phyloP scores from a whole-genome alignment of 2,888 invertebrate species.

The Coenonympha glycerion region DNA sequence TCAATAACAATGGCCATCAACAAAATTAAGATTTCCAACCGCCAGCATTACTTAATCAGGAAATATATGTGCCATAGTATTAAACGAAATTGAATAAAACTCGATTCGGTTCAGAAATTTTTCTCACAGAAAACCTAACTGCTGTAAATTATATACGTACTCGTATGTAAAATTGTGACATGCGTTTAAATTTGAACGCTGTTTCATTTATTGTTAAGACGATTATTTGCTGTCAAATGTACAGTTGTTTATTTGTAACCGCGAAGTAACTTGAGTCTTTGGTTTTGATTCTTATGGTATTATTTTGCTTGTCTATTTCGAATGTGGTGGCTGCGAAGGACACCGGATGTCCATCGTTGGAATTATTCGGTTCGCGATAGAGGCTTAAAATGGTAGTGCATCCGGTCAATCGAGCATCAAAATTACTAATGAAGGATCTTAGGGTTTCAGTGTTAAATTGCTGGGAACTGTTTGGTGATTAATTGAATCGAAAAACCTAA shows the following conservation, averaged over 20 bases:
- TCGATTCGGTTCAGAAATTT: slow-evolving; percentile 44
- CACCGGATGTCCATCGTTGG: slow-evolving; percentile 58
- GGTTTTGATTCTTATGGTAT: slow-evolving; percentile 22
- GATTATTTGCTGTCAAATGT: slow-evolving; percentile 9
- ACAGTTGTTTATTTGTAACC: slow-evolving; percentile 1
- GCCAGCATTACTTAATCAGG: slow-evolving; percentile 31
- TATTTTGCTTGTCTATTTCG: slow-evolving; percentile 19
- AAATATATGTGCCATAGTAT: slow-evolving; percentile 29
- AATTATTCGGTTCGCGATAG: slow-evolving; percentile 62
- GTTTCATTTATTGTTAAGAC: slow-evolving; percentile 13
- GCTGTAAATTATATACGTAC: slow-evolving; percentile 18
- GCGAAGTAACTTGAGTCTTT: slow-evolving; percentile 6
- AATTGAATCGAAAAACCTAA: slow-evolving; percentile 8
- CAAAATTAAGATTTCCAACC: slow-evolving; percentile 28
- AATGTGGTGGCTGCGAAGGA: slow-evolving; percentile 39
- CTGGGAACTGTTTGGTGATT: slow-evolving; percentile 16
- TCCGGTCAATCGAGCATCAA: slow-evolving; percentile 48
- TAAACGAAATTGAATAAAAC: slow-evolving; percentile 30
- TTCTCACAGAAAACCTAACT: slow-evolving; percentile 46
- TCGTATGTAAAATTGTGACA: not conserved
- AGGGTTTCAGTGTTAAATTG: slow-evolving; percentile 18
- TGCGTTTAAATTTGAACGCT: slow-evolving; percentile 18
- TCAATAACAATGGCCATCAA: slow-evolving; percentile 28
- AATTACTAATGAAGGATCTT: slow-evolving; percentile 36
- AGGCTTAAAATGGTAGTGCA: slow-evolving; percentile 56